A percentile compares a stretch with the other conserved stretches of the same genome.
phyloP scores from a whole-genome alignment of 2,888 invertebrate species.

The Hirtodrosophila cameraria region DNA sequence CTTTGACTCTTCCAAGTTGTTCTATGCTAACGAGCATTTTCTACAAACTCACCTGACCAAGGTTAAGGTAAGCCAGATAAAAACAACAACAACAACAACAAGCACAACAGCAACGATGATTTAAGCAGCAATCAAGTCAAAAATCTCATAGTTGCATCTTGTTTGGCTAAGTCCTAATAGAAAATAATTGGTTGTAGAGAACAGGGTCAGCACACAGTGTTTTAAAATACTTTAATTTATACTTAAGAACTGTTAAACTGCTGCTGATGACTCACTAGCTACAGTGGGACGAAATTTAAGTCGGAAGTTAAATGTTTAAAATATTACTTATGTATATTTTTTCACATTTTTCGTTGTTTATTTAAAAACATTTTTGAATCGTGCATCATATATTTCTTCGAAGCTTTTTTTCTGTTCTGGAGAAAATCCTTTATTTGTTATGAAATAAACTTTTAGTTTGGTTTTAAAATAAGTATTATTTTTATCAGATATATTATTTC shows the following conservation, averaged over 20 bases:
- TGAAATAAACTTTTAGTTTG: too few relatives aligned
- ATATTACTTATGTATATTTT: too few relatives aligned
- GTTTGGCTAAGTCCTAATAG: background rate
- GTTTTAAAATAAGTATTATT: too few relatives aligned
- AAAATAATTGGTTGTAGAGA: background rate
- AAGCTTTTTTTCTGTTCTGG: too few relatives aligned
- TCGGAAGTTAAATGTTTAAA: too few relatives aligned
- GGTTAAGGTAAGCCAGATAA: slow-evolving; percentile 29
- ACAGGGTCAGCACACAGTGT: background rate
- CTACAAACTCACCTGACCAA: slow-evolving; percentile 13
- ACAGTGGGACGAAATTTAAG: too few relatives aligned
- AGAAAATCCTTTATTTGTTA: too few relatives aligned
- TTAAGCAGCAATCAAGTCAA: slow-evolving; percentile 5
- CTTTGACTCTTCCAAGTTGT: slow-evolving; percentile 9
- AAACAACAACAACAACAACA: slow-evolving; percentile 4
- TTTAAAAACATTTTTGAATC: background rate
- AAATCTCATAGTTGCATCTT: slow-evolving; percentile 5
- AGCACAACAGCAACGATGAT: slow-evolving; percentile 3
- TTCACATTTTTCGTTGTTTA: too few relatives aligned
- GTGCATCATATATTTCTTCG: background rate
- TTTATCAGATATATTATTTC: too few relatives aligned
- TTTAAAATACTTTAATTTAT: slow-evolving; percentile 39
- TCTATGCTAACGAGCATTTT: slow-evolving; percentile 46
- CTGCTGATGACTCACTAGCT: slow-evolving; percentile 13
- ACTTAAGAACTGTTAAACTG: slow-evolving; percentile 35